phyloP scores from a whole-genome alignment of 2,113 vertebrate species.

The Trogon melanurus region DNA sequence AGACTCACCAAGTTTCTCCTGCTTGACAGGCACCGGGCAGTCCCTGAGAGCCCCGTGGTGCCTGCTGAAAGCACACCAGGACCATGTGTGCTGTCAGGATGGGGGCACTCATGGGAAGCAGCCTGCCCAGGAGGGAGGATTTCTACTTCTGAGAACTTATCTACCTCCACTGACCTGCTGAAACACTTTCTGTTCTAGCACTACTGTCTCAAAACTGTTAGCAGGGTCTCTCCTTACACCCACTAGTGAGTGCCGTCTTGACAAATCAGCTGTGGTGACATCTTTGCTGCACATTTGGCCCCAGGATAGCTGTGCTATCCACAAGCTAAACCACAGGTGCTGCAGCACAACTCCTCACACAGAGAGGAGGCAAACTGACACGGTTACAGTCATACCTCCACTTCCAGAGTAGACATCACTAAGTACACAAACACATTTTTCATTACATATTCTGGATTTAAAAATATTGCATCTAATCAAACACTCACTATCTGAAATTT shows the following conservation, averaged over 20 bases:
- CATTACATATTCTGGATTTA: not conserved
- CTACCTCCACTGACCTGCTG: not conserved
- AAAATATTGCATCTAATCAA: not conserved
- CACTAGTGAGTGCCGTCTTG: not conserved
- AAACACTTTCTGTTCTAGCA: not conserved
- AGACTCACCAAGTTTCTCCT: not conserved
- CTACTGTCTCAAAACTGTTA: not conserved
- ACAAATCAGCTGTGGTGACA: not conserved
- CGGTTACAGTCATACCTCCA: not conserved
- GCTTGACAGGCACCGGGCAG: not conserved
- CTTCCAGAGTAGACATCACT: not conserved
- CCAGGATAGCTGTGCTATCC: not conserved
- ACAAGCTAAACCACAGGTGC: not conserved
- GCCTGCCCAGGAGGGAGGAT: not conserved
- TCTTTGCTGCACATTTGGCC: not conserved
- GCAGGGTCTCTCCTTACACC: not conserved
- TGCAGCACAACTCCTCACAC: not conserved
- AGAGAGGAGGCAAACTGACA: not conserved
- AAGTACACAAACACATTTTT: not conserved
- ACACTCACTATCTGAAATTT: not conserved
- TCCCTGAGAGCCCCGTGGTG: not conserved
- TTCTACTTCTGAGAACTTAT: not conserved
- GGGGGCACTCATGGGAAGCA: not conserved
- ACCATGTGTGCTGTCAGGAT: rapidly evolving
- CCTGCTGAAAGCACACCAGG: not conserved